Percentiles rank a stretch among this genome's conserved stretches.
phyloP scores from a whole-genome alignment of 37 sponge, comb jelly and placozoan genomes.

The Diacarnus erythraeanus region DNA sequence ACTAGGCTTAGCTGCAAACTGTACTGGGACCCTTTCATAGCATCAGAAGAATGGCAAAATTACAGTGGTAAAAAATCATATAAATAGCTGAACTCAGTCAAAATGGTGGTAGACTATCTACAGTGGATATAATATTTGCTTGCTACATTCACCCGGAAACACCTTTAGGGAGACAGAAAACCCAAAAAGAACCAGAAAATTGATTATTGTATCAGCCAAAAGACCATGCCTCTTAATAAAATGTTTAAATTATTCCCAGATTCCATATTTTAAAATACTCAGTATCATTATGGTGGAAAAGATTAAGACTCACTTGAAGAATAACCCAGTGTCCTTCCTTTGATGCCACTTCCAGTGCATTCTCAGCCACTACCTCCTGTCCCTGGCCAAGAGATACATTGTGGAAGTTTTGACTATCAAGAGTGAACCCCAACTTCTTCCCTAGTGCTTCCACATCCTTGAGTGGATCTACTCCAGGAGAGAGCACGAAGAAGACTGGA shows the following conservation, averaged over 20 bases:
- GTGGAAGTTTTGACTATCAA: slow-evolving; percentile 86
- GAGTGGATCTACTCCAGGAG: slow-evolving; percentile 98
- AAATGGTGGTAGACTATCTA: no score
- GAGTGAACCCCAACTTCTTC: slow-evolving; percentile 91
- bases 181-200: no score
- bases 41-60: neutral
- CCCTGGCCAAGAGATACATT: slow-evolving; percentile 98
- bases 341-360: slow-evolving; percentile 88
- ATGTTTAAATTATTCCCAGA: no score
- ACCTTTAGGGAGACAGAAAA: no score
- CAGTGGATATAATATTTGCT: no score
- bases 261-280: no score
- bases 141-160: no score
- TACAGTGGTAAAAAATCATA: neutral
- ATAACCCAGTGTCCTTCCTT: slow-evolving; percentile 98
- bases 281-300: no score
- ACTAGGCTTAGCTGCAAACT: no score
- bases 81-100: no score
- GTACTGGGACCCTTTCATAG: no score
- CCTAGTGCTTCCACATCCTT: slow-evolving; percentile 97
- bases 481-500: slow-evolving; percentile 97
- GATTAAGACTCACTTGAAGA: no score
- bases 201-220: neutral
- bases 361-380: slow-evolving; percentile 97
- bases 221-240: neutral